Conservation (phyloP, 2,113 vertebrate genomes). For the Phylloscopus whistleri region DNA sequence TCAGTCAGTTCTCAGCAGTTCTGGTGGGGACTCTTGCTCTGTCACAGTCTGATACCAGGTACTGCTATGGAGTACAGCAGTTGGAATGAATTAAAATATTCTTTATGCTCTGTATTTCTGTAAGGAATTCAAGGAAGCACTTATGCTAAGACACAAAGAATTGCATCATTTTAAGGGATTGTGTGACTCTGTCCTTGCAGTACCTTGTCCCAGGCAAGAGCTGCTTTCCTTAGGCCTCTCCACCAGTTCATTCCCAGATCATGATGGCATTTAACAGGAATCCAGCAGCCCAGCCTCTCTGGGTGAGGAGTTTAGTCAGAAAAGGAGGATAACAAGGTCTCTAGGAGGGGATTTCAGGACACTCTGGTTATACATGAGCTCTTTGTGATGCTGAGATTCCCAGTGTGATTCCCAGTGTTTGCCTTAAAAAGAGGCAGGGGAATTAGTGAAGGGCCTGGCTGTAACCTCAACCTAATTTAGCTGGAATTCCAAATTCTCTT, state of each 20-base stretch:
- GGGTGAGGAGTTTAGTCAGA: background rate
- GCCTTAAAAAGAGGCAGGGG: background rate
- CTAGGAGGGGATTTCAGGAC: background rate
- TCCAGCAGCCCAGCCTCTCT: background rate
- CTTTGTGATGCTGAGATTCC: background rate
- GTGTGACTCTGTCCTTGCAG: background rate
- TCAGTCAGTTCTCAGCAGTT: background rate
- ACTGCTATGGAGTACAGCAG: too few species aligned
- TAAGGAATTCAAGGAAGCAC: background rate
- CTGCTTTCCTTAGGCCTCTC: background rate
- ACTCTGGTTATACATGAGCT: accelerated
- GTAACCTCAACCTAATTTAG: background rate
- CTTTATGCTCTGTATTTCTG: background rate
- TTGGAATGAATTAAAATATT: background rate
- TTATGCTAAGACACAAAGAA: background rate
- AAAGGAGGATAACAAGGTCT: background rate
- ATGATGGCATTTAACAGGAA: background rate
- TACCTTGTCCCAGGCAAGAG: background rate
- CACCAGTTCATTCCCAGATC: background rate
- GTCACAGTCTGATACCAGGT: accelerated
- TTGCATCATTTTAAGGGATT: background rate
- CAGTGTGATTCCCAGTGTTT: background rate
- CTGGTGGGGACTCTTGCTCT: background rate
- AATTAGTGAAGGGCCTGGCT: background rate
- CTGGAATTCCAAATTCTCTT: background rate